Evolutionary conservation across 2,888 invertebrate species (phyloP).

Genomic region (Latrodectus elegans): DNA sequence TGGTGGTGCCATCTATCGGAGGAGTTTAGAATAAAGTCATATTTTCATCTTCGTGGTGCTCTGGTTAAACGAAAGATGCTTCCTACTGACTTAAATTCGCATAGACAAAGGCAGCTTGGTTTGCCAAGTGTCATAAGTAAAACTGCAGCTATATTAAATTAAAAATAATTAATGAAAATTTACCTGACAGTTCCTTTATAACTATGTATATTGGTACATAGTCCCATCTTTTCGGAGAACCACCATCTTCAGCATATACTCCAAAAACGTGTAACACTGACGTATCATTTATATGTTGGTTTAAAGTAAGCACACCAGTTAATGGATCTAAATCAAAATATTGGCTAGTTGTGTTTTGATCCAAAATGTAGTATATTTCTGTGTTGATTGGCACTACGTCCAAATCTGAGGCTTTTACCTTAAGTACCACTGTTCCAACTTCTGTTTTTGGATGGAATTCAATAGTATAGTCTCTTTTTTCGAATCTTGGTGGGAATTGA

Average conservation of each 20-base stretch:
- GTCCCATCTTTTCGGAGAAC: constrained; percentile 69
- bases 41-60: too few species aligned
- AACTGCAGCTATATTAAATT: too few species aligned
- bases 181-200: constrained; percentile 69
- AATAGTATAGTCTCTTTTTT: constrained; percentile 37
- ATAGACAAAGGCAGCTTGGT: too few species aligned
- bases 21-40: too few species aligned
- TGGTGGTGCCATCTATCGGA: too few species aligned
- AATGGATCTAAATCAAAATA: constrained; percentile 55
- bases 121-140: too few species aligned
- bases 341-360: constrained; percentile 51
- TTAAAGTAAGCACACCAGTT: constrained; percentile 63
- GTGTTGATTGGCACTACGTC: constrained; percentile 65
- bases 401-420: constrained; percentile 62
- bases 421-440: constrained; percentile 45
- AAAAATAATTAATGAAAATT: not conserved
- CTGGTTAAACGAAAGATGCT: too few species aligned
- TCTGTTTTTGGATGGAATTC: constrained; percentile 45
- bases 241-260: constrained; percentile 70
- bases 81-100: too few species aligned
- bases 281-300: constrained; percentile 36
- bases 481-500: constrained; percentile 66
- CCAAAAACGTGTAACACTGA: constrained; percentile 40
- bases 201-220: constrained; percentile 47
- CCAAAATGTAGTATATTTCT: constrained; percentile 68